phyloP scores from a whole-genome alignment of 2,888 invertebrate species.

The Drosophila meridiana region DNA sequence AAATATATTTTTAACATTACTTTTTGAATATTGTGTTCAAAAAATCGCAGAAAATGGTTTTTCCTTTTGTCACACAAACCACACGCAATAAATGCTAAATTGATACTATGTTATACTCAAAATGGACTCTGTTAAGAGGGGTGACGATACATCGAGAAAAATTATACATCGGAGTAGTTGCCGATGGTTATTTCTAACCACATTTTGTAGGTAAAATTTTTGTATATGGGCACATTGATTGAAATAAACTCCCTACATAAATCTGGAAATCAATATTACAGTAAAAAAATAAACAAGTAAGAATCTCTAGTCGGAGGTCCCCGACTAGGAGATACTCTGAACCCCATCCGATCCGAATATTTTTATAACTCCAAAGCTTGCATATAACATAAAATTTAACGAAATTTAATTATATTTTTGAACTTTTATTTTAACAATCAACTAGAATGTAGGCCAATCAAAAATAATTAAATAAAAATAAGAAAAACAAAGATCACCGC shows the following conservation, averaged over 20 bases:
- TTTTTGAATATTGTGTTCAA: conserved; percentile 15
- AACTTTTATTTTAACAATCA: no score
- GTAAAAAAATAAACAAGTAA: no score
- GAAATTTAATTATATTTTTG: no score
- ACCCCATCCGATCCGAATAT: no score
- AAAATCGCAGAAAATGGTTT: conserved; percentile 27
- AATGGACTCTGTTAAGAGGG: conserved; percentile 33
- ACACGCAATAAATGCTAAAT: conserved; percentile 44
- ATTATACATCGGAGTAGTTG: conserved; percentile 1
- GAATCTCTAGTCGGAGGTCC: no score
- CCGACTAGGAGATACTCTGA: no score
- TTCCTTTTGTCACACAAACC: conserved; percentile 44
- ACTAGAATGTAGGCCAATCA: no score
- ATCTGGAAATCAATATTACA: no score
- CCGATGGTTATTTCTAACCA: background rate
- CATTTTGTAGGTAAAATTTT: background rate
- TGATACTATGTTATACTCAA: conserved; percentile 40
- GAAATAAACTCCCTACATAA: background rate
- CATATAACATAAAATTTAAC: no score
- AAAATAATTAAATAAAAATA: no score
- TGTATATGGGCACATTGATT: conserved; percentile 18
- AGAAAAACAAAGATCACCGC: no score
- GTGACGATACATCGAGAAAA: conserved; percentile 18
- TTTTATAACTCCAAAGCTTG: no score
- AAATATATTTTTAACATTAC: conserved; percentile 14